A percentile compares a stretch with the other conserved stretches of the same genome.
Conservation (phyloP, 2,113 vertebrate species). For the Hassar affinis region DNA sequence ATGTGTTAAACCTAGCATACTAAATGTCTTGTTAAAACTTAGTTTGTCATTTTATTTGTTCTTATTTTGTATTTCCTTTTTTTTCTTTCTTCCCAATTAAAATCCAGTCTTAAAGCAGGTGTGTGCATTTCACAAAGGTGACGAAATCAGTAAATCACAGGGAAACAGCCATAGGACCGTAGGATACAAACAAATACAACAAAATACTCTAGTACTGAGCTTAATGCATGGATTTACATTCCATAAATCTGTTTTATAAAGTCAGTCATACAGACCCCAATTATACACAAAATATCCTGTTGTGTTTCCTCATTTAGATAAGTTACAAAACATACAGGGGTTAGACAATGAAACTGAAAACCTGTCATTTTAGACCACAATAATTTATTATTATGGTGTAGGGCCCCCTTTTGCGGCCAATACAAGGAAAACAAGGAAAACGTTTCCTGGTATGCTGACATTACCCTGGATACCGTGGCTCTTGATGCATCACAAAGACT, state of each 20-base stretch:
- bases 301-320: slow-evolving; percentile 1
- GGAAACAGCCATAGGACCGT: neutral
- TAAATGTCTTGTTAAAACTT: neutral
- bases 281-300: neutral
- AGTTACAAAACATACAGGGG: neutral
- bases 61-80: neutral
- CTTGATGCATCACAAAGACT: too few relatives aligned
- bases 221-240: neutral
- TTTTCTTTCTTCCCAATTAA: neutral
- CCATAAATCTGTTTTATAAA: neutral
- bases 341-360: too few relatives aligned
- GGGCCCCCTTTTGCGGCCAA: too few relatives aligned
- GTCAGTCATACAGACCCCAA: neutral
- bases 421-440: too few relatives aligned
- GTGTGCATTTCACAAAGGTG: neutral
- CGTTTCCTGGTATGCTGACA: too few relatives aligned
- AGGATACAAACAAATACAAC: too few relatives aligned
- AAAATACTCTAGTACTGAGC: neutral
- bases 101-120: neutral
- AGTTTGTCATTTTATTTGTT: neutral
- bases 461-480: too few relatives aligned
- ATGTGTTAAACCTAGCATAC: neutral
- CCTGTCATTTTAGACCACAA: too few relatives aligned
- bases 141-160: neutral
- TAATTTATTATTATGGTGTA: too few relatives aligned